Conservation (phyloP, 2,888 invertebrate species). For the Machimus atricapillus region DNA sequence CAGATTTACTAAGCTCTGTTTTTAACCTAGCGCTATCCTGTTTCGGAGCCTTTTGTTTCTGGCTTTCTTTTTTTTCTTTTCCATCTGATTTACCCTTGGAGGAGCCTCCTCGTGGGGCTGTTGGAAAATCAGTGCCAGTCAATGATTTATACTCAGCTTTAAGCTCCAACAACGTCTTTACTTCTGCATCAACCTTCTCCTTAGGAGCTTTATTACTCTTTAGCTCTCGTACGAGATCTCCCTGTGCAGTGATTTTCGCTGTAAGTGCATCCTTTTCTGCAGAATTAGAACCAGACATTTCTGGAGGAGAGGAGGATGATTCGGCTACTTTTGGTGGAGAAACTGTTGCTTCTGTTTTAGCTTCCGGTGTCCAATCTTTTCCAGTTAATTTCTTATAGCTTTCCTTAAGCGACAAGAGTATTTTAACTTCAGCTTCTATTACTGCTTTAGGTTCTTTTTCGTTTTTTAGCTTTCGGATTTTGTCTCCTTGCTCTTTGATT, state of each 20-base stretch:
- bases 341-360: slow-evolving; percentile 41
- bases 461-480: slow-evolving; percentile 75
- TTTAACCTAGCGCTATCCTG: slow-evolving; percentile 43
- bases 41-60: slow-evolving; percentile 54
- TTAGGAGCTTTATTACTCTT: slow-evolving; percentile 64
- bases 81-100: slow-evolving; percentile 52
- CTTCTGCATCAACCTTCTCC: slow-evolving; percentile 63
- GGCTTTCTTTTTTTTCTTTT: slow-evolving; percentile 54
- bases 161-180: slow-evolving; percentile 65
- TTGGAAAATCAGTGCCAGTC: slow-evolving; percentile 64
- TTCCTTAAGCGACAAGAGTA: slow-evolving; percentile 67
- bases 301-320: background rate
- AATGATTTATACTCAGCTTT: slow-evolving; percentile 70
- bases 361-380: slow-evolving; percentile 62
- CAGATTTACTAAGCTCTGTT: slow-evolving; percentile 54
- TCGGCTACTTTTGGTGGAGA: background rate
- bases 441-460: slow-evolving; percentile 71
- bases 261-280: slow-evolving; percentile 54
- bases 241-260: slow-evolving; percentile 67
- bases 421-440: slow-evolving; percentile 64
- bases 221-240: slow-evolving; percentile 68
- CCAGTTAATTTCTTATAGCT: slow-evolving; percentile 67
- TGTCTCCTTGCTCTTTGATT: slow-evolving; percentile 72
- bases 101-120: slow-evolving; percentile 58
- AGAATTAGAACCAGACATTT: background rate